Percentiles rank a stretch among this genome's conserved stretches.
These are phyloP conservation scores for Merops nubicus DNA, from an alignment of 2,113 vertebrate genomes.

Conservation along the genomic window DNA sequence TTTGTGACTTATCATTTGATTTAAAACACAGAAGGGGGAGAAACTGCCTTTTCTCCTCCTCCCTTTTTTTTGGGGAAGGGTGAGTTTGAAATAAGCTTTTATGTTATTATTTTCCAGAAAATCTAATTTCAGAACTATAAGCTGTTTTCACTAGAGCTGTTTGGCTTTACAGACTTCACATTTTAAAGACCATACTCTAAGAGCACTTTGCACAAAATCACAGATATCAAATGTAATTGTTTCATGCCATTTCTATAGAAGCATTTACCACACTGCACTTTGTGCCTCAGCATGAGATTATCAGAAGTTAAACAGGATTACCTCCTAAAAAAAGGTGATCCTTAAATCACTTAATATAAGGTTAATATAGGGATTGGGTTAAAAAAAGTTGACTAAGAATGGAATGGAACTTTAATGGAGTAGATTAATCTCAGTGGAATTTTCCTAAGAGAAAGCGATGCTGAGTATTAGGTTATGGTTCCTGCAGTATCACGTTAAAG, in stretches of 20 bases:
- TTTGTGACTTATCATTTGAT: not conserved
- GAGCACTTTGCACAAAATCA: not conserved
- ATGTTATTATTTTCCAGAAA: not conserved
- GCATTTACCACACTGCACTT: not conserved
- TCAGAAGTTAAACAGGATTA: not conserved
- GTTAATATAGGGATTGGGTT: not conserved
- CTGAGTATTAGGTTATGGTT: not conserved
- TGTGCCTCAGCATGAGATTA: not conserved
- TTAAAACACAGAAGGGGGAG: not conserved
- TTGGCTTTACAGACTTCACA: not conserved
- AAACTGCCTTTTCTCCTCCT: not conserved
- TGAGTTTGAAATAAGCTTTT: not conserved
- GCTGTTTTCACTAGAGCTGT: not conserved
- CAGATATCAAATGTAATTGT: not conserved
- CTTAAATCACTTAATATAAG: not conserved
- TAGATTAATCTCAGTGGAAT: not conserved
- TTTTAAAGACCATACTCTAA: not conserved
- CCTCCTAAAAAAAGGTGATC: not conserved
- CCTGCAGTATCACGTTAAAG: not conserved
- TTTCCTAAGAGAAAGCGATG: not conserved
- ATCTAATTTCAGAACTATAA: constrained; percentile 5
- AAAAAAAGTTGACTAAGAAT: not conserved
- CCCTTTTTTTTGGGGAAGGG: not conserved
- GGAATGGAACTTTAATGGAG: not conserved
- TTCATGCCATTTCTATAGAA: not conserved